Evolutionary conservation across 1,140 invertebrate genomes (phyloP), one percentile per base, ranked within the genome.

Genomic region (Leptinotarsa undecemlineata): DNA sequence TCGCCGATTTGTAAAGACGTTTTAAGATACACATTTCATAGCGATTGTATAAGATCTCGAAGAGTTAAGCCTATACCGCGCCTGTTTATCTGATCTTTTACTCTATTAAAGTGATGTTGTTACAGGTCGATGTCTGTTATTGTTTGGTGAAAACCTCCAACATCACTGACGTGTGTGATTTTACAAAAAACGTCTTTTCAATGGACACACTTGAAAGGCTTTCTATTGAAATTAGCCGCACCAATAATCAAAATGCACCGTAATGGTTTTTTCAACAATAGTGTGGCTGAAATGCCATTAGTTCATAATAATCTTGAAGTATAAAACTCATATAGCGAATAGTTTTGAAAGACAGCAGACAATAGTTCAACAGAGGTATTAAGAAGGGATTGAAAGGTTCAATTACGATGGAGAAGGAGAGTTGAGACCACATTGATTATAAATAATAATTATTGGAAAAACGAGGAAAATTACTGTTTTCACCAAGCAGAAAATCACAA

Each of bases 21-120:
- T 71, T 71, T 71, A 71, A 71, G 69, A 71, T 71, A 71, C 51
- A 71, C 69, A 71, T 71, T 71, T 71, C 21, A 26, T 71, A 71
- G 8, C 26, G 69, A 71, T 71, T 71, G 69, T 71, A 57, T 71
- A 61, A 71, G 69, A 71, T 71, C 14, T 71, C 60, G 69, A 71
- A 71, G 69, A 71, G 69, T 71, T 71, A 61, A 71, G 69, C 69
- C 42, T 33, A 68, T 42, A 68, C 66, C 69, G 69, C 69, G 69
- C 20, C 57, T 71, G 69, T 71, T 71, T 71, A 71, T 71, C 69
- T 71, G 69, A 71, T 71, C 69, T 47, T 60, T 57, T 71, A 26
- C 66, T 61, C 51, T 71, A 71, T 57, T 70, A 70, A 70, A 51
- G 68, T 71, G 60, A 71, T 71, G 69, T 71, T 71, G 69, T 71